Conservation (phyloP, 1,140 invertebrate genomes). For the Leguminivora glycinivorella region DNA sequence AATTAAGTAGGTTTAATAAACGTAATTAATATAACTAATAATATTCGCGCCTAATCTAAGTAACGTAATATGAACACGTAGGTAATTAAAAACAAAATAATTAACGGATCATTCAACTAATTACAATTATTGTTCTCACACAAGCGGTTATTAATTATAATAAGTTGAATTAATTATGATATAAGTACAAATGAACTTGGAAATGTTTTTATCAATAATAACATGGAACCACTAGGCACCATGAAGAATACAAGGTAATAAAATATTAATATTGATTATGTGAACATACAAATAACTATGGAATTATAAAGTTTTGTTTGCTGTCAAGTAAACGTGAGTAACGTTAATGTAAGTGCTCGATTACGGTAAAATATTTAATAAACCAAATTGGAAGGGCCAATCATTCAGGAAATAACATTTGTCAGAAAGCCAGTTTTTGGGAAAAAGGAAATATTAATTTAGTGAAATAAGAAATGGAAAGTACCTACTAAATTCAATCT, state of each 20-base stretch:
- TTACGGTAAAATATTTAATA: background rate
- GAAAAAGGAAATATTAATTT: background rate
- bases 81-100: background rate
- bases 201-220: background rate
- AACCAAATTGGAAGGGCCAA: background rate
- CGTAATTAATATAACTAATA: background rate
- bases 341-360: background rate
- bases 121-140: background rate
- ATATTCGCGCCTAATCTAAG: no score
- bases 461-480: background rate
- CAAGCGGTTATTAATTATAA: background rate
- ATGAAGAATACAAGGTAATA: slow-evolving; percentile 3
- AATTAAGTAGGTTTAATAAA: no score
- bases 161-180: no score
- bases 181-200: background rate
- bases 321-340: background rate
- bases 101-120: slow-evolving; percentile 3
- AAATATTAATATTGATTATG: slow-evolving; percentile 1
- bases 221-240: background rate
- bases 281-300: background rate
- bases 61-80: background rate
- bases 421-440: background rate
- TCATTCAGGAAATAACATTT: background rate
- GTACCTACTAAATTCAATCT: background rate
- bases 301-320: background rate